A percentile compares a stretch with the other conserved stretches of the same genome.
Evolutionary conservation across 2,888 invertebrate species (phyloP).

Genomic region (Metallyticus violacea): DNA sequence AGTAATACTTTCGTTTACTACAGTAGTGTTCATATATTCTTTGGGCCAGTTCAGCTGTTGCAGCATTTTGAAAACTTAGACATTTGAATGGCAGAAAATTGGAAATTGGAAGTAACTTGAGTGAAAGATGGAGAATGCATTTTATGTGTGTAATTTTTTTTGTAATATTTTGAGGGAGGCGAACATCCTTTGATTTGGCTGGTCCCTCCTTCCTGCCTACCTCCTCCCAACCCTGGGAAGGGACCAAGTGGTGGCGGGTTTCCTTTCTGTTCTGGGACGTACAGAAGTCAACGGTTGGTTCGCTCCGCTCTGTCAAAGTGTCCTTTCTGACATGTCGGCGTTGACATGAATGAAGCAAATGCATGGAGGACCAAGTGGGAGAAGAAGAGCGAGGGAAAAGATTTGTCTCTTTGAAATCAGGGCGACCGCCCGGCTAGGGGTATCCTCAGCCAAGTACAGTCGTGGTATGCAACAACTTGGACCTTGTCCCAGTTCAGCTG

Average conservation of each 20-base stretch:
- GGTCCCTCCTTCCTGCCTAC: neutral
- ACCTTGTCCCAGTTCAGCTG: neutral
- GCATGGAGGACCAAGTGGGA: neutral
- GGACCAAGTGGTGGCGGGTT: neutral
- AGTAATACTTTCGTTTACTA: no score
- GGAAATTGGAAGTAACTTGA: neutral
- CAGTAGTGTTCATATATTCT: no score
- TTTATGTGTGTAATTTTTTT: neutral
- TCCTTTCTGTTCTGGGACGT: neutral
- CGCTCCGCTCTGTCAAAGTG: neutral
- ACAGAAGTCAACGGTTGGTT: constrained; percentile 9
- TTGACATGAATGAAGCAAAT: constrained; percentile 13
- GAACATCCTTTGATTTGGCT: neutral
- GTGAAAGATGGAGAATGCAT: neutral
- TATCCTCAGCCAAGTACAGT: neutral
- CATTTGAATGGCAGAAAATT: no score
- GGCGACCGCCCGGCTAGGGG: neutral
- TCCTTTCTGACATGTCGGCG: neutral
- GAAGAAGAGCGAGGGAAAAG: neutral
- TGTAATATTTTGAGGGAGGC: neutral
- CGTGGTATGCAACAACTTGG: neutral
- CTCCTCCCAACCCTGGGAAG: neutral
- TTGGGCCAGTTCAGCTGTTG: no score
- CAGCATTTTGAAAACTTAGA: no score
- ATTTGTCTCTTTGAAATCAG: constrained; percentile 11